Evolutionary conservation across 2,888 invertebrate genomes (phyloP).

Genomic region (Doris montereyensis): DNA sequence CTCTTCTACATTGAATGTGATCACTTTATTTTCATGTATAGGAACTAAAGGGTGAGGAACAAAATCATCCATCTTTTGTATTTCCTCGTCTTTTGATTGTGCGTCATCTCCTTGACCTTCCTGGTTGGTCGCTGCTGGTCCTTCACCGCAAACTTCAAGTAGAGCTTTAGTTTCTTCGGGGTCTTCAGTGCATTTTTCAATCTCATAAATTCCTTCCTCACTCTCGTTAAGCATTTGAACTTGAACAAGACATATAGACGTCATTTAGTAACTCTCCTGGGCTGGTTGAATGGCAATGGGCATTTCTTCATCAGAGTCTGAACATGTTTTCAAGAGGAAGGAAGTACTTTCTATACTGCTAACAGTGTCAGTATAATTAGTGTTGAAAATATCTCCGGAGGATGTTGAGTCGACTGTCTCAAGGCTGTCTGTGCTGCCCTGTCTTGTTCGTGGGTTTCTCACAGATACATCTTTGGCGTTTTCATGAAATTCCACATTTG

Average conservation of each 20-base stretch:
- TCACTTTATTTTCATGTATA: slow-evolving; percentile 17
- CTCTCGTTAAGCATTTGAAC: neutral
- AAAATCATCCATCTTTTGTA: slow-evolving; percentile 18
- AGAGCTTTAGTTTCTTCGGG: neutral
- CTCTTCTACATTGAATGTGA: slow-evolving; percentile 31
- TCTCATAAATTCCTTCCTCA: neutral
- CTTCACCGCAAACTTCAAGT: neutral
- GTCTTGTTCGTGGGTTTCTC: neutral
- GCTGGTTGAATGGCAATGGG: neutral
- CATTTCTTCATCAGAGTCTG: neutral
- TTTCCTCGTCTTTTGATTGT: too few species aligned
- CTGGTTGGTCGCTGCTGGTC: neutral
- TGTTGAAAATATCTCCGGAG: slow-evolving; percentile 20
- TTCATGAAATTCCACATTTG: neutral
- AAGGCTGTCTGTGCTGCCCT: too few species aligned
- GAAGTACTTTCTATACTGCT: slow-evolving; percentile 41
- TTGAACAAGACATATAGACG: neutral
- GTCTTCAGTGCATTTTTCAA: neutral
- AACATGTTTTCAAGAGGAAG: slow-evolving; percentile 34
- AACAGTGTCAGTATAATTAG: slow-evolving; percentile 45
- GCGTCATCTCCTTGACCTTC: slow-evolving; percentile 11
- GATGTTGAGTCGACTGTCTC: neutral
- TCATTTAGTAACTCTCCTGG: neutral
- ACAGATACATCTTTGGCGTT: neutral
- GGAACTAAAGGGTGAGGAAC: slow-evolving; percentile 26